phyloP scores from a whole-genome alignment of 2,797 vertebrate species.

The Lepus oiostolus region DNA sequence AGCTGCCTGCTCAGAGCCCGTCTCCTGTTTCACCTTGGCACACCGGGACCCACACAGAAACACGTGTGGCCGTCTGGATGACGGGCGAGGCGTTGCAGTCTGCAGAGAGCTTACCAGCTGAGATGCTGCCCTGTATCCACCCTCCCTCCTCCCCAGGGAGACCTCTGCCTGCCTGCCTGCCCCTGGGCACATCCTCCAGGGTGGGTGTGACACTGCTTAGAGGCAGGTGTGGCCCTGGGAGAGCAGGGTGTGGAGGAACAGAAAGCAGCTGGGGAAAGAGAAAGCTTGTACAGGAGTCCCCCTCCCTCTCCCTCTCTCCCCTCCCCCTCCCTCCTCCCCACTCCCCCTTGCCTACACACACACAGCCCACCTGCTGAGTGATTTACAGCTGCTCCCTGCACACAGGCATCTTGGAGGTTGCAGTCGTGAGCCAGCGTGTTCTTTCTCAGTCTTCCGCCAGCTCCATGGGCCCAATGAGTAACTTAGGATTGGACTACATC shows the following conservation, averaged over 20 bases:
- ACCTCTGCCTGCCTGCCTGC: not conserved
- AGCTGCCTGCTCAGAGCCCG: not conserved
- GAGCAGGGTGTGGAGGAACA: not conserved
- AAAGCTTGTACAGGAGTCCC: not conserved
- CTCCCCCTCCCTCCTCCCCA: not conserved
- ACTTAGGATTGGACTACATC: not conserved
- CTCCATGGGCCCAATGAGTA: not conserved
- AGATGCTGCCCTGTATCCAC: not conserved
- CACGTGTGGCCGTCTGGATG: not conserved
- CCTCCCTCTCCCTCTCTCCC: not conserved
- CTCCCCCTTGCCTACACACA: not conserved
- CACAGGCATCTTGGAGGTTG: not conserved
- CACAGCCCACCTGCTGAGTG: not conserved
- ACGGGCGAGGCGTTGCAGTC: not conserved
- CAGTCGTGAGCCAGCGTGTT: not conserved
- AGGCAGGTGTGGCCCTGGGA: not conserved
- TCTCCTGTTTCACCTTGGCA: not conserved
- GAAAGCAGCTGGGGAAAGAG: not conserved
- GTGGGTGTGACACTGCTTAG: not conserved
- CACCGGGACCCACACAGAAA: not conserved
- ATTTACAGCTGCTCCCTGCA: not conserved
- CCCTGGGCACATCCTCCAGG: not conserved
- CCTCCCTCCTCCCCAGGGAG: not conserved
- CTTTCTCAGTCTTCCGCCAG: not conserved
- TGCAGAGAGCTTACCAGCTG: not conserved